These are phyloP conservation scores for Taeniopygia guttata DNA, from an alignment of 2,797 vertebrate genomes.

Conservation along the genomic window DNA sequence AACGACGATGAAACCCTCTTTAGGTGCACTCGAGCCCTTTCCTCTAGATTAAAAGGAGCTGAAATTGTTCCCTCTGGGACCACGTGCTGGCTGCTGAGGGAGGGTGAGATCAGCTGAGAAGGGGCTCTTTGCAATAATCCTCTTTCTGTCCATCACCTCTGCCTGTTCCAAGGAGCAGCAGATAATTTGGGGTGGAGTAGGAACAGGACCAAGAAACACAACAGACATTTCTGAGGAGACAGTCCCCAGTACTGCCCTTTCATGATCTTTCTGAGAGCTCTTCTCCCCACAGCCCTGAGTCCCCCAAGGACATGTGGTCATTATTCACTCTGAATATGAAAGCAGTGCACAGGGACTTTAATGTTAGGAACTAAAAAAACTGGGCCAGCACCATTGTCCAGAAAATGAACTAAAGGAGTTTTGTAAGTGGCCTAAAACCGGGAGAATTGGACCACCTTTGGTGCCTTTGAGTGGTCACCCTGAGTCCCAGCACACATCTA, in stretches of 20 bases:
- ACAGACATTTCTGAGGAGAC: not conserved
- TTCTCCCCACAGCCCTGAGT: not conserved
- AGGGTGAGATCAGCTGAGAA: not conserved
- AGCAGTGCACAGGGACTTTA: not conserved
- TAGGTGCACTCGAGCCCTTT: constrained; percentile 32
- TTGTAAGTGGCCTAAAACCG: not conserved
- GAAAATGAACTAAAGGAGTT: not conserved
- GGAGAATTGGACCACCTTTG: not conserved
- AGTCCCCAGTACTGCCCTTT: not conserved
- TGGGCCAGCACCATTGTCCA: not conserved
- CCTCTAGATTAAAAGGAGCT: not conserved
- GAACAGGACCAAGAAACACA: not conserved
- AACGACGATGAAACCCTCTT: constrained; percentile 25
- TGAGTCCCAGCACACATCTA: not conserved
- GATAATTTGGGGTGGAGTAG: not conserved
- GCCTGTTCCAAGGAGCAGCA: not conserved
- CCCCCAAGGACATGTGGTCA: not conserved
- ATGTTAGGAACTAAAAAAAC: not conserved
- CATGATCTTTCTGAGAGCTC: not conserved
- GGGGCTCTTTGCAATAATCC: not conserved
- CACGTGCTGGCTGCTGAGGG: not conserved
- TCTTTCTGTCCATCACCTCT: not conserved
- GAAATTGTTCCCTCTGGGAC: not conserved
- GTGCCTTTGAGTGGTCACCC: not conserved
- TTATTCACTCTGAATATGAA: not conserved